Conservation (phyloP, 2,888 invertebrate species). For the Nymphalis polychloros region DNA sequence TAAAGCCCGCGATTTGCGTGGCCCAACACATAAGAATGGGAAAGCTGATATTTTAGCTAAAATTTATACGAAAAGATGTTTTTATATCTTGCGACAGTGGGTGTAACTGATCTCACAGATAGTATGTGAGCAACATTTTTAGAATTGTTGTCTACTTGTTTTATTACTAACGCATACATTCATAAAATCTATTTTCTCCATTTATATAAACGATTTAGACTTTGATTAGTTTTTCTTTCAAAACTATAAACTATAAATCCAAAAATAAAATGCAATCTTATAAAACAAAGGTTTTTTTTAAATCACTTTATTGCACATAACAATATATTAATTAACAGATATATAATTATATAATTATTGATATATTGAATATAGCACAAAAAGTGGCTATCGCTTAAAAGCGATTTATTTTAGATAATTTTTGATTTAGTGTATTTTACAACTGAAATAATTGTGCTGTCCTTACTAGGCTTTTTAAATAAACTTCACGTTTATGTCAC, state of each 20-base stretch:
- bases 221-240: background rate
- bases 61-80: slow-evolving; percentile 45
- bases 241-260: background rate
- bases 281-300: no score
- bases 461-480: no score
- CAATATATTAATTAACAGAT: no score
- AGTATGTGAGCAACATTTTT: slow-evolving; percentile 7
- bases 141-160: background rate
- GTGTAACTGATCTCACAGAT: slow-evolving; percentile 15
- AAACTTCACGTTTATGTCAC: no score
- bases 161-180: slow-evolving; percentile 1
- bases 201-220: background rate
- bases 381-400: no score
- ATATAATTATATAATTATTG: no score
- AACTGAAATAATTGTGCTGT: no score
- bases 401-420: no score
- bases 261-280: no score
- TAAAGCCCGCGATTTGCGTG: slow-evolving; percentile 11
- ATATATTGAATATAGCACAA: no score
- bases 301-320: no score
- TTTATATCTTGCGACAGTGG: slow-evolving; percentile 34
- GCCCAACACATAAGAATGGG: slow-evolving; percentile 34
- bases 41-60: slow-evolving; percentile 50
- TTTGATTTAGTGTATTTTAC: no score
- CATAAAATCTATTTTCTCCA: background rate